These are phyloP conservation scores for Acrobeloides nanus DNA, from an alignment of 2,888 invertebrate genomes.

Conservation along the genomic window DNA sequence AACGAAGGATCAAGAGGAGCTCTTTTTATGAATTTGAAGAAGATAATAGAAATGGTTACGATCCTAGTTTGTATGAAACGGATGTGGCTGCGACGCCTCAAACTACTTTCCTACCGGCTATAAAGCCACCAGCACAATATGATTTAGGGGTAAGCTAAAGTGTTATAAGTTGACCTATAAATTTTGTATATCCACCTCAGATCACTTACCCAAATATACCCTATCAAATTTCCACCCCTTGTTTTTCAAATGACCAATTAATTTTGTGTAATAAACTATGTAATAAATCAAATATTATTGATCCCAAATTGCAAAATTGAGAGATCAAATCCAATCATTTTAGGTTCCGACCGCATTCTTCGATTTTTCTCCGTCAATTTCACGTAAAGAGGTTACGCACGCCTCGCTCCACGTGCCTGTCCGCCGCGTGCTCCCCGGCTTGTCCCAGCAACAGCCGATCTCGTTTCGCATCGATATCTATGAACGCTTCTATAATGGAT, in stretches of 20 bases:
- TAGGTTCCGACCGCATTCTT: constrained; percentile 13
- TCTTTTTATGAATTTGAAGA: constrained; percentile 8
- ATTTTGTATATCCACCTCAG: too few species aligned
- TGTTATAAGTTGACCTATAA: too few species aligned
- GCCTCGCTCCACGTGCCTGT: constrained; percentile 22
- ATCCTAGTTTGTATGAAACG: constrained; percentile 24
- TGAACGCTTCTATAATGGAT: constrained; percentile 28
- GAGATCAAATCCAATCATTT: background rate
- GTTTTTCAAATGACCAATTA: too few species aligned
- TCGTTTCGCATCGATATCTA: constrained; percentile 22
- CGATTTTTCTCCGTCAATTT: constrained; percentile 7
- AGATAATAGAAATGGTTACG: constrained; percentile 15
- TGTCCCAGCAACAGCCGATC: constrained; percentile 10
- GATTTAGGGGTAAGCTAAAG: too few species aligned
- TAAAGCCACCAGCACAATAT: too few species aligned
- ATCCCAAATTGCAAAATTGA: too few species aligned
- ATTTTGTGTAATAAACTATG: too few species aligned
- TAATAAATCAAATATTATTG: too few species aligned
- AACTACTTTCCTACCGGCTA: constrained; percentile 20
- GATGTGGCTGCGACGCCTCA: constrained; percentile 17
- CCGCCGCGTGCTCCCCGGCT: constrained; percentile 13
- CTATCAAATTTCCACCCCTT: too few species aligned
- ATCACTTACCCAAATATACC: too few species aligned
- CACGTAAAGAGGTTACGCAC: constrained; percentile 15
- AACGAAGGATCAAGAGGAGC: constrained; percentile 18